Conservation (phyloP, 1,140 invertebrate genomes). For the Drosophila oshimai region DNA sequence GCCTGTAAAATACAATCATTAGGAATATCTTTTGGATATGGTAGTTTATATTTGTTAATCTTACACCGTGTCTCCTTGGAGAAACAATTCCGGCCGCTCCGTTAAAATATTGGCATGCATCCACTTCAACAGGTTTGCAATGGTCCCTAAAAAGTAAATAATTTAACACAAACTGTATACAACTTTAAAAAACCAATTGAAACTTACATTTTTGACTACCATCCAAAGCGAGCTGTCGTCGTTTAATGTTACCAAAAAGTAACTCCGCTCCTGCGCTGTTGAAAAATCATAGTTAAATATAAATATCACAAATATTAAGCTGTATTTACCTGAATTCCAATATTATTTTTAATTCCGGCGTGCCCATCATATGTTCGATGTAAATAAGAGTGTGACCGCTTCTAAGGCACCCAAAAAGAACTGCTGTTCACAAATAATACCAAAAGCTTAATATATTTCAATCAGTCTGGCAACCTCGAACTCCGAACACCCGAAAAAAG, state of each 20-base stretch:
- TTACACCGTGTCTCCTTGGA: conserved; percentile 92
- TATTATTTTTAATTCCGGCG: conserved; percentile 57
- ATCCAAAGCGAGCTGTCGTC: conserved; percentile 86
- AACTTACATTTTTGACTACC: conserved; percentile 83
- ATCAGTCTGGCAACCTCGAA: background rate
- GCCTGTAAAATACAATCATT: conserved; percentile 83
- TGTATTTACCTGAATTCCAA: conserved; percentile 69
- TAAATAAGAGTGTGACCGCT: conserved; percentile 7
- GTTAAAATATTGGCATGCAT: conserved; percentile 92
- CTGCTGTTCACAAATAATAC: background rate
- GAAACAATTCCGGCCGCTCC: conserved; percentile 94
- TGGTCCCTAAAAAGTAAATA: conserved; percentile 85
- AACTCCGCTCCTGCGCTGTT: conserved; percentile 93
- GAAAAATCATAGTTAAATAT: background rate
- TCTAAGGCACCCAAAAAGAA: too few relatives aligned
- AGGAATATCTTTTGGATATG: too few relatives aligned
- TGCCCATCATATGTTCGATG: conserved; percentile 24
- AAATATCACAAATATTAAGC: background rate
- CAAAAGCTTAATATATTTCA: background rate
- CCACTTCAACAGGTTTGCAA: conserved; percentile 90
- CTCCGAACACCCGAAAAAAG: background rate
- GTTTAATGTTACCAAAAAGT: conserved; percentile 92
- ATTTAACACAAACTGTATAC: conserved; percentile 2
- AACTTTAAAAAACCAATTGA: background rate
- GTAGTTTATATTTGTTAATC: too few relatives aligned